Base-by-base conservation (phyloP, 1,140 invertebrate species). In the Oedothorax gibbosus region DNA sequence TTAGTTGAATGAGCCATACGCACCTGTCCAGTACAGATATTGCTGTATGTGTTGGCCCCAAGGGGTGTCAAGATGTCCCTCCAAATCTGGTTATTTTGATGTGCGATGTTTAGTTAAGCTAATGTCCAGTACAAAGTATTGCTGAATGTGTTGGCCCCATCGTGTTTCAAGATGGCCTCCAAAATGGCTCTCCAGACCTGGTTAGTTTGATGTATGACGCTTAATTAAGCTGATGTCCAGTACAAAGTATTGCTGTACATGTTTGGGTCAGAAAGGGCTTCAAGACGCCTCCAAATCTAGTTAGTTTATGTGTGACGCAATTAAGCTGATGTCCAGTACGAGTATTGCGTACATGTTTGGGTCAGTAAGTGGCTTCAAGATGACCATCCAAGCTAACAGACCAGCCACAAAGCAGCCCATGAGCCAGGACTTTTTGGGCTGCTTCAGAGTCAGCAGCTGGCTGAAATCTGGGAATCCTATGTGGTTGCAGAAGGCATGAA, bases 401-500 rank as follows among this genome's bases (percentile, higher is more conserved):
- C 97, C 97, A 6, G 94, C 75, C 15, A 97, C 88, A 90, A 96
- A 97, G 50, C 93, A 90, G 2, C 95, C 91, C 9, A 94, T 89
- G 12, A 91, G 86, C 12, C 93, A 90, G 79, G 93, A 92, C 87
- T 95, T 93, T 20, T 92, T 87, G 8, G 92, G 91, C 50, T 93
- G 90, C 77, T 93, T 92, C 88, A 94, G 94, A 21, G 93, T 92
- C 64, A 92, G 89, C 5, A 98, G 91, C 89, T 97, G 96, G 5
- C 91, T 91, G 86, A 98, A 92, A 89, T 98, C 95, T 0, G 97
- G 97, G 88, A 98, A 95, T 49, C 97, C 97, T 95, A 99, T 98
- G 89, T 96, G 95, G 91, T 99, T 98, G 90, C 97, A 99, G 90
- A 98, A 98, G 4, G 96, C 94, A 90, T 98, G 97, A 8, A 94